Base-by-base conservation (phyloP, 1,140 invertebrate species). In the Oryctes rhinoceros region DNA sequence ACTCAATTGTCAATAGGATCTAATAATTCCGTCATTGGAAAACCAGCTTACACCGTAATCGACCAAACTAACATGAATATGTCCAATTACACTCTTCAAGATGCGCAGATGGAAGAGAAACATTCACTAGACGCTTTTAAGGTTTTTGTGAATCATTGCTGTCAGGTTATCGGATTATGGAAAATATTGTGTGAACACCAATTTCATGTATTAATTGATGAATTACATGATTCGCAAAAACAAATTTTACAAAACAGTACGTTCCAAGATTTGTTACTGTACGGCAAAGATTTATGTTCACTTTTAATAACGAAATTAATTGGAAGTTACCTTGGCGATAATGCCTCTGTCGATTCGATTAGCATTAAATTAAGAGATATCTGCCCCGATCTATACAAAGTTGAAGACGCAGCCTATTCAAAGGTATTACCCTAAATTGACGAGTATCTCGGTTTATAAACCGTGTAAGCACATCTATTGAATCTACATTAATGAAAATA, bases 111-210 rank as follows among this genome's bases (percentile, higher is more conserved):
- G 35, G 86, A 87, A 77, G 92, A 93, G 86, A 91, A 93, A 83
- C 92, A 93, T 83, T 97, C 96, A 0, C 87, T 98, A 37, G 92
- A 93, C 80, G 92, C 94, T 20, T 87, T 98, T 1, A 93, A 94
- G 87, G 90, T 92, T 49, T 93, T 98, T 82, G 91, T 97, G 35
- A 91, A 91, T 79, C 93, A 96, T 85, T 91, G 94, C 3, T 94
- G 94, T 85, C 97, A 99, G 89, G 95, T 98, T 83, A 88, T 99
- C 48, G 95, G 95, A 37, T 88, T 99, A n/a, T 98, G 97, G 96
- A 95, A 95, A 86, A 93, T 99, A 59, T 88, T 99, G 0, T 95
- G 93, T 85, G 96, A 98, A 85, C 97, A 99, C 88, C 94, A 98
- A 85, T 95, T 99, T 85, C 94, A 97, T 85, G 90, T 94, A 39